Conservation (phyloP, 2,888 invertebrate species). For the Stomorhina lunata region DNA sequence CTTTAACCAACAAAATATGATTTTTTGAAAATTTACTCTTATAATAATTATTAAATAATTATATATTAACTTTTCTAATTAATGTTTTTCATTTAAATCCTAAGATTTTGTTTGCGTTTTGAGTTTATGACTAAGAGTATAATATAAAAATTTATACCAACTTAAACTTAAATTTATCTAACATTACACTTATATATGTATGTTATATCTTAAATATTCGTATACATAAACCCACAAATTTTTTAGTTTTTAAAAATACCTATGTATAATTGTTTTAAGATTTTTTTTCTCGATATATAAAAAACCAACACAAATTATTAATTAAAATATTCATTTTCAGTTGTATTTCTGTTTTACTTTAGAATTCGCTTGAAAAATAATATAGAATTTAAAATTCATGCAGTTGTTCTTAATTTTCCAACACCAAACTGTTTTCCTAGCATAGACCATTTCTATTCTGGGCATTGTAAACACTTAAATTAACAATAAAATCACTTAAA, state of each 20-base stretch:
- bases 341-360: background rate
- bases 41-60: slow-evolving; percentile 62
- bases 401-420: slow-evolving; percentile 2
- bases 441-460: slow-evolving; percentile 9
- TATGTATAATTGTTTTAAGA: slow-evolving; percentile 3
- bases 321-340: background rate
- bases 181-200: slow-evolving; percentile 20
- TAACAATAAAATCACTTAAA: slow-evolving; percentile 4
- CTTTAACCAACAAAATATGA: slow-evolving; percentile 16
- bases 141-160: slow-evolving; percentile 26
- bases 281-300: background rate
- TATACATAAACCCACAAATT: slow-evolving; percentile 7
- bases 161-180: slow-evolving; percentile 8
- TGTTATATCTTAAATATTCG: slow-evolving; percentile 10
- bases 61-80: slow-evolving; percentile 25
- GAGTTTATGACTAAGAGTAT: slow-evolving; percentile 40
- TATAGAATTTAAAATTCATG: background rate
- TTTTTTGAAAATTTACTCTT: slow-evolving; percentile 22
- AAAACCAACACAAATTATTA: background rate
- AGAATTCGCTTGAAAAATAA: background rate
- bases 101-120: slow-evolving; percentile 32
- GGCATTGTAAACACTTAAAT: slow-evolving; percentile 40
- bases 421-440: background rate
- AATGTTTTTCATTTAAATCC: slow-evolving; percentile 33
- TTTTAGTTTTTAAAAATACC: background rate